These are phyloP conservation scores for Ectemnius continuus DNA, from an alignment of 2,888 invertebrate genomes.

Conservation along the genomic window DNA sequence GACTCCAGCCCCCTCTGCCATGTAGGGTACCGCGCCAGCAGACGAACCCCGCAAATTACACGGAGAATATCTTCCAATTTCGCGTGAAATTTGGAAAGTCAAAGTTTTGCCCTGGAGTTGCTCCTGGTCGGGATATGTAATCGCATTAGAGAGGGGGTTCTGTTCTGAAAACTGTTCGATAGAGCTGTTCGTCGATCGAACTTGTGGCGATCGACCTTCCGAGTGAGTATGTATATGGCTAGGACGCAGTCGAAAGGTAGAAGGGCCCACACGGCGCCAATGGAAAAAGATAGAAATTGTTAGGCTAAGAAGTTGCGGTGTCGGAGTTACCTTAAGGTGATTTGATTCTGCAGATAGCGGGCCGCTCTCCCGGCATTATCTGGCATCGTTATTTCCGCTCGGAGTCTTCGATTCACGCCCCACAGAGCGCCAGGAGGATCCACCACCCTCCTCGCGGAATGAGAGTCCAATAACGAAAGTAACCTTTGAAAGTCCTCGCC, in stretches of 20 bases:
- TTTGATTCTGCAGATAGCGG: slow-evolving; percentile 70
- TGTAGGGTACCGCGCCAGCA: too few relatives aligned
- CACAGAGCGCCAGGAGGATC: slow-evolving; percentile 29
- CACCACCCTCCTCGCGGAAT: slow-evolving; percentile 40
- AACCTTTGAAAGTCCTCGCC: slow-evolving; percentile 54
- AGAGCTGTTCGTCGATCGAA: slow-evolving; percentile 54
- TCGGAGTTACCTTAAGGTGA: slow-evolving; percentile 66
- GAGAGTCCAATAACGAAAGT: slow-evolving; percentile 55
- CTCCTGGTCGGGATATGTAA: not conserved
- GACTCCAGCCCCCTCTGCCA: slow-evolving; percentile 36
- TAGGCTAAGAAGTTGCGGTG: slow-evolving; percentile 63
- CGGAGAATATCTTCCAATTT: not conserved
- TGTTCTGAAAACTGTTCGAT: slow-evolving; percentile 42
- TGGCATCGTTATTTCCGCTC: slow-evolving; percentile 70
- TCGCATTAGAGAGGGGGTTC: slow-evolving; percentile 3
- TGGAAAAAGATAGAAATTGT: slow-evolving; percentile 61
- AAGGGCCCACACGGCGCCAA: slow-evolving; percentile 3
- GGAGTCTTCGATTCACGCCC: slow-evolving; percentile 55
- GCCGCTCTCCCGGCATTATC: slow-evolving; percentile 61
- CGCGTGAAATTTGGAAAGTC: not conserved
- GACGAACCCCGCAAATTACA: not conserved
- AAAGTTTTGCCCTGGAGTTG: not conserved
- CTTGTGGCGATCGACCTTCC: slow-evolving; percentile 30
- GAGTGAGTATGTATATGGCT: slow-evolving; percentile 13
- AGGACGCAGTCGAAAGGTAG: slow-evolving; percentile 13